Conservation (phyloP, 2,888 invertebrate species). For the Cordilura impudica region DNA sequence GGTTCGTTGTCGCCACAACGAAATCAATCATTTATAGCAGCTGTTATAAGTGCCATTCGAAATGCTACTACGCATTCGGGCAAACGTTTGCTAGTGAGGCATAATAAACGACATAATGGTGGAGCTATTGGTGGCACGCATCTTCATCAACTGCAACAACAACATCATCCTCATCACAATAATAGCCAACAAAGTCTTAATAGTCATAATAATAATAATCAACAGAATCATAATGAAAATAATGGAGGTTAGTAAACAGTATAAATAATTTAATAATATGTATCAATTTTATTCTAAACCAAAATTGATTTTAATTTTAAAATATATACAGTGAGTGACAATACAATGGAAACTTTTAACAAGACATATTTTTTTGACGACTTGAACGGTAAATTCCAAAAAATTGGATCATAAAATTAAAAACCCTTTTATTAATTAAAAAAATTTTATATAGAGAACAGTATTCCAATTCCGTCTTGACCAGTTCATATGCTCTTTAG, state of each 20-base stretch:
- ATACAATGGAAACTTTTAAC: no score
- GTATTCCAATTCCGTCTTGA: no score
- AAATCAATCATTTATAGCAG: constrained; percentile 84
- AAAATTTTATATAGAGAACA: no score
- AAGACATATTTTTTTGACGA: no score
- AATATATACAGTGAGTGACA: no score
- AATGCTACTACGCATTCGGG: constrained; percentile 79
- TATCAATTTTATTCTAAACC: no score
- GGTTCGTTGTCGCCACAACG: constrained; percentile 81
- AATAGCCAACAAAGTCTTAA: constrained; percentile 25
- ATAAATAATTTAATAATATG: no score
- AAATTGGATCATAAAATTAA: no score
- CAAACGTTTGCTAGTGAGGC: constrained; percentile 73
- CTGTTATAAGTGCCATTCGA: constrained; percentile 85
- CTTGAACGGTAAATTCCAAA: no score
- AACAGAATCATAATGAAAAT: constrained; percentile 45
- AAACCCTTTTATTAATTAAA: no score
- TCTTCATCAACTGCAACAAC: constrained; percentile 65
- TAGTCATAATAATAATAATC: constrained; percentile 25
- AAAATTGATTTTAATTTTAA: no score
- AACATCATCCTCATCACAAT: constrained; percentile 19
- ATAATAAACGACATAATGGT: constrained; percentile 70
- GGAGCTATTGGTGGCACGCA: constrained; percentile 72
- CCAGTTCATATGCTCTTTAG: no score
- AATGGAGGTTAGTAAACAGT: constrained; percentile 51